These are phyloP conservation scores for Microdon myrmicae DNA, from an alignment of 2,888 invertebrate species.

Conservation along the genomic window DNA sequence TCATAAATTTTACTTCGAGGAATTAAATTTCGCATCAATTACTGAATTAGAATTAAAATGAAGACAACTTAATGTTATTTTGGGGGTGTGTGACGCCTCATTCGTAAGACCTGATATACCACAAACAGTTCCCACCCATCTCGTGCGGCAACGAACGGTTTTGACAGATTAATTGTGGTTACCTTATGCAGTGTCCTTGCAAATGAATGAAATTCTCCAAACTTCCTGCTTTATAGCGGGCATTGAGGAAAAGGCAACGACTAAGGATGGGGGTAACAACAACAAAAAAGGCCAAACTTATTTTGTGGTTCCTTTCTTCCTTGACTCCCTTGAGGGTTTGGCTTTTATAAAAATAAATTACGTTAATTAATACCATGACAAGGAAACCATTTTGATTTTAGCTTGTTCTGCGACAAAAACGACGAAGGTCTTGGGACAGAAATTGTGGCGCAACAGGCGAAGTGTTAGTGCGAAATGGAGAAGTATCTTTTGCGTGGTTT, in stretches of 20 bases:
- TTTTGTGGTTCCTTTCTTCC: conserved; percentile 3
- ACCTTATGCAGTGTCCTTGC: conserved; percentile 5
- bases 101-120: no score
- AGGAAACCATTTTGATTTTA: conserved; percentile 45
- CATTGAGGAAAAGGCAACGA: conserved; percentile 9
- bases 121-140: no score
- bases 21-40: conserved; percentile 46
- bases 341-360: conserved; percentile 61
- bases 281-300: conserved; percentile 2
- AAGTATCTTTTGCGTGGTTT: background rate
- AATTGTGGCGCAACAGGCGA: conserved; percentile 16
- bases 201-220: conserved; percentile 28
- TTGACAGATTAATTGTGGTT: conserved; percentile 52
- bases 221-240: no score
- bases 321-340: conserved; percentile 5
- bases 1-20: conserved; percentile 43
- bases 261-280: background rate
- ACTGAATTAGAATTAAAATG: conserved; percentile 26
- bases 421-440: background rate
- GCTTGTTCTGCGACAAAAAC: conserved; percentile 7
- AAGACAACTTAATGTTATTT: no score
- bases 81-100: no score
- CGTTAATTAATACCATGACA: conserved; percentile 62
- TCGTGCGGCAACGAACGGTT: no score
- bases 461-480: conserved; percentile 3